phyloP scores from a whole-genome alignment of 2,888 invertebrate species.

The Chirona hameri region DNA sequence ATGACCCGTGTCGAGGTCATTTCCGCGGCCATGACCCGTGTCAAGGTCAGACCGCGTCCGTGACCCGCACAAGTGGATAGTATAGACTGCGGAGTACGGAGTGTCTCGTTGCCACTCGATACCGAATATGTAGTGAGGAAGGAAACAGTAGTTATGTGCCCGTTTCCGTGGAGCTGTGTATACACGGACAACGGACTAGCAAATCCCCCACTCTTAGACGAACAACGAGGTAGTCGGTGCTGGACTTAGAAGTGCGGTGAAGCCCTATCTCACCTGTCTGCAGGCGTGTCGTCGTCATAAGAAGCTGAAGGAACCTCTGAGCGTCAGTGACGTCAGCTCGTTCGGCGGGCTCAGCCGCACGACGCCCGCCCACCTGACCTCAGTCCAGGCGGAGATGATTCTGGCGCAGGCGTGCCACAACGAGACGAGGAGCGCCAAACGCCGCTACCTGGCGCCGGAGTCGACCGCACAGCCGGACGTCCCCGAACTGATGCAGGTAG shows the following conservation, averaged over 20 bases:
- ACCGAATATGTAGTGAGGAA: background rate
- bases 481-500: conserved; percentile 59
- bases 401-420: conserved; percentile 94
- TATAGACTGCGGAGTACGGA: too few relatives aligned
- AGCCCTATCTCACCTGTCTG: background rate
- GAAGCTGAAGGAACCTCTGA: conserved; percentile 70
- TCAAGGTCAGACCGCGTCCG: too few relatives aligned
- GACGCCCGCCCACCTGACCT: conserved; percentile 92
- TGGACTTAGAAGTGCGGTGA: too few relatives aligned
- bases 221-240: background rate
- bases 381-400: conserved; percentile 93
- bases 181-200: too few relatives aligned
- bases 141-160: background rate
- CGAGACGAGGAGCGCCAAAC: conserved; percentile 93
- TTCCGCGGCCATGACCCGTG: background rate
- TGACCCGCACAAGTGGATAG: too few relatives aligned
- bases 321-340: conserved; percentile 83
- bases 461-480: conserved; percentile 72
- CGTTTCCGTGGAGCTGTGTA: too few relatives aligned
- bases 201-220: background rate
- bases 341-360: conserved; percentile 56
- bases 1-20: conserved; percentile 51
- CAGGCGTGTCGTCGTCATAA: conserved; percentile 86
- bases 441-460: conserved; percentile 92
- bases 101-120: background rate